phyloP scores from a whole-genome alignment of 1,140 invertebrate species.

The Ceratoteleas bidentatus region DNA sequence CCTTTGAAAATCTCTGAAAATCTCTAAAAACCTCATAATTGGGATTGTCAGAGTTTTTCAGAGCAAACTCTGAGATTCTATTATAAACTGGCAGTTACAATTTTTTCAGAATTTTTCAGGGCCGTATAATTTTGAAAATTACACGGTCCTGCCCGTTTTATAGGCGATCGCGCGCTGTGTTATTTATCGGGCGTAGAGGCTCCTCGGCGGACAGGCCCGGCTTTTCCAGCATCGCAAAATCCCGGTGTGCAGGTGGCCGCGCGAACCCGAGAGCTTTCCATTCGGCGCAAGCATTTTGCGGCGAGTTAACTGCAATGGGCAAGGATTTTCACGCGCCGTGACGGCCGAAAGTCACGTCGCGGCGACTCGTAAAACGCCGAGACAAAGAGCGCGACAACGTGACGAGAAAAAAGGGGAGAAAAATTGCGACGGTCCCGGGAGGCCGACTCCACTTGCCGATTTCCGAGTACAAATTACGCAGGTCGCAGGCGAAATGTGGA shows the following conservation, averaged over 20 bases:
- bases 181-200: constrained; percentile 59
- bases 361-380: constrained; percentile 67
- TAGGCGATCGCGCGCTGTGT: constrained; percentile 51
- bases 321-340: not conserved
- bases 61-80: too few relatives aligned
- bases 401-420: too few relatives aligned
- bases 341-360: constrained; percentile 57
- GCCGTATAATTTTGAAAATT: constrained; percentile 64
- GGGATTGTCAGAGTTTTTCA: too few relatives aligned
- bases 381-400: not conserved
- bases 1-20: too few relatives aligned
- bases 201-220: constrained; percentile 37
- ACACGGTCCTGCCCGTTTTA: constrained; percentile 56
- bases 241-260: constrained; percentile 1
- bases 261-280: constrained; percentile 41
- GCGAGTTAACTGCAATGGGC: constrained; percentile 40
- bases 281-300: constrained; percentile 28
- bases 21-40: too few relatives aligned
- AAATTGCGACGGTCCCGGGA: not conserved
- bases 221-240: constrained; percentile 57
- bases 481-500: too few relatives aligned
- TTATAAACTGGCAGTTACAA: too few relatives aligned
- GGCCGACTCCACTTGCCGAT: too few relatives aligned
- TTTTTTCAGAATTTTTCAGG: too few relatives aligned
- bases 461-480: too few relatives aligned